Evolutionary conservation across 2,113 vertebrate species (phyloP).

Genomic region (Prolemur simus): DNA sequence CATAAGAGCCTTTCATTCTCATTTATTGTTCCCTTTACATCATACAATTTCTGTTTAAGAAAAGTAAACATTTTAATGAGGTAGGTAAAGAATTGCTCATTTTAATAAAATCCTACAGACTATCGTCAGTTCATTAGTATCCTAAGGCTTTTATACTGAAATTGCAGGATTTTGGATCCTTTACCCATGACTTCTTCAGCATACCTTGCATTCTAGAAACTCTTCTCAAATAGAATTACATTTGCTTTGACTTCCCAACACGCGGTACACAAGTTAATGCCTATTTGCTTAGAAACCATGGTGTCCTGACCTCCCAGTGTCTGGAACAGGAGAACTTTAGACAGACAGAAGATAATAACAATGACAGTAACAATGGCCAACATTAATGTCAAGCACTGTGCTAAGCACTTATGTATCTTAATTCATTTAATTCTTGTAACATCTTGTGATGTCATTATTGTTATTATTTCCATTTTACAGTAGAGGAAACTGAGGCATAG

Average conservation of each 20-base stretch:
- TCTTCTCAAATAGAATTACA: not conserved
- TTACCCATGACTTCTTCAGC: not conserved
- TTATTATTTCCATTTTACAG: not conserved
- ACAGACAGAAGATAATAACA: not conserved
- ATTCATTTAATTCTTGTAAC: not conserved
- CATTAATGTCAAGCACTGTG: not conserved
- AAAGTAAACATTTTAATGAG: not conserved
- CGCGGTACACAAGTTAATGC: not conserved
- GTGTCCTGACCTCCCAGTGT: not conserved
- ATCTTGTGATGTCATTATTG: not conserved
- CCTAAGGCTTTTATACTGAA: not conserved
- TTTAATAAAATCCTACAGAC: not conserved
- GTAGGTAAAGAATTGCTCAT: not conserved
- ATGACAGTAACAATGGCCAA: not conserved
- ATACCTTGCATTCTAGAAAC: not conserved
- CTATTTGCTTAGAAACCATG: not conserved
- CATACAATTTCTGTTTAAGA: not conserved
- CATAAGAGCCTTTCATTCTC: not conserved
- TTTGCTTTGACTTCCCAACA: too few relatives aligned
- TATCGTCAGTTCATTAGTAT: not conserved
- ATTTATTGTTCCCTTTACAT: too few relatives aligned
- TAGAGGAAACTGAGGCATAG: not conserved
- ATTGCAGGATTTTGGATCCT: not conserved
- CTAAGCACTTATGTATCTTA: not conserved
- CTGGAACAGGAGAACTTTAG: not conserved